These are phyloP conservation scores for Okamejei kenojei DNA, from an alignment of 2,797 vertebrate species.

Conservation along the genomic window DNA sequence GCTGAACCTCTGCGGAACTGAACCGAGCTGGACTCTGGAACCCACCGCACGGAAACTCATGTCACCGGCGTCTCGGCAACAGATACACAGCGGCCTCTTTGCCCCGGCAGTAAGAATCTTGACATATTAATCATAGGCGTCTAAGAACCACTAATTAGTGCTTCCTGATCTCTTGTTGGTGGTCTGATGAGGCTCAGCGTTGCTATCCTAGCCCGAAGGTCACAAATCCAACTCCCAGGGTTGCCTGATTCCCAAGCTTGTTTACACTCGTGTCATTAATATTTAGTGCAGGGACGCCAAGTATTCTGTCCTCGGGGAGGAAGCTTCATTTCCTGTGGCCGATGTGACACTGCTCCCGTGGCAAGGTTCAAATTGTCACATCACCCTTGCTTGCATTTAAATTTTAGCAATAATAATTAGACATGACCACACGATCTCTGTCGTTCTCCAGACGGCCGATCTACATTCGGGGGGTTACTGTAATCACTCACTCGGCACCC, in stretches of 20 bases:
- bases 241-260: neutral
- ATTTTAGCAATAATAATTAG: neutral
- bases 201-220: neutral
- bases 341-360: neutral
- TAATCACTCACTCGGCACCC: too few relatives aligned
- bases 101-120: neutral
- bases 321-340: neutral
- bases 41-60: neutral
- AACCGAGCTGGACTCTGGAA: neutral
- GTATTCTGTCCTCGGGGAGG: neutral
- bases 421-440: too few relatives aligned
- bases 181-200: constrained; percentile 1
- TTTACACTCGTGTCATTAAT: neutral
- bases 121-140: constrained; percentile 12
- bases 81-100: neutral
- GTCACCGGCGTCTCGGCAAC: neutral
- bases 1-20: neutral
- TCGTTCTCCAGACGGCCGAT: neutral
- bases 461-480: too few relatives aligned
- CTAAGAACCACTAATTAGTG: constrained; percentile 13
- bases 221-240: neutral
- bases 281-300: neutral
- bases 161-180: neutral
- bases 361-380: neutral
- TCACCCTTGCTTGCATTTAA: neutral